These are phyloP conservation scores for Anolis apletophallus DNA, from an alignment of 2,797 vertebrate genomes.

Conservation along the genomic window DNA sequence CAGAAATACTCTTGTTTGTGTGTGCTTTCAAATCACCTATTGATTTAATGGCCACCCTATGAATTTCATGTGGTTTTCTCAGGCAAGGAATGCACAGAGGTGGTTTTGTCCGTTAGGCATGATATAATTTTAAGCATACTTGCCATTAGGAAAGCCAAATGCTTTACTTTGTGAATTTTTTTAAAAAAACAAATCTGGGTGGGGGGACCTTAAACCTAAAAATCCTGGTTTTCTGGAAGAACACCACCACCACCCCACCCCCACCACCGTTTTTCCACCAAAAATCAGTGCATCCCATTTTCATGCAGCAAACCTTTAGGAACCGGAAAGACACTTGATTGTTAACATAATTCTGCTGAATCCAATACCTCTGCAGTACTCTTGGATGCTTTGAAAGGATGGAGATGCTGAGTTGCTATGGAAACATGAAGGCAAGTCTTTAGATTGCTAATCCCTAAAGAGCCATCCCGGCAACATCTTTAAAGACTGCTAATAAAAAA, in stretches of 20 bases:
- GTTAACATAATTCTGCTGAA: constrained; percentile 62
- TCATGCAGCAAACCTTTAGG: constrained; percentile 6
- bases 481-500: constrained; percentile 68
- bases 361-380: constrained; percentile 65
- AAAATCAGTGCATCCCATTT: constrained; percentile 12
- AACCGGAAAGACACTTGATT: constrained; percentile 47
- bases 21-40: too few relatives aligned
- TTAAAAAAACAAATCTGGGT: neutral
- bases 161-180: neutral
- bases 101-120: neutral
- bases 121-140: neutral
- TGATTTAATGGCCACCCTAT: too few relatives aligned
- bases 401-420: constrained; percentile 76
- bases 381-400: constrained; percentile 71
- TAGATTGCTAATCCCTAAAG: constrained; percentile 71
- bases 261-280: too few relatives aligned
- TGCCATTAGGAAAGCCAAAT: neutral
- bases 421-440: constrained; percentile 75
- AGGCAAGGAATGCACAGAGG: too few relatives aligned
- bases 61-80: too few relatives aligned
- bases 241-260: neutral
- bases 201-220: neutral
- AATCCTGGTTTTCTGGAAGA: neutral
- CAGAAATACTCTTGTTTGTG: neutral
- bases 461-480: constrained; percentile 61